Conservation (phyloP, 2,113 vertebrate species). For the Pteropus alecto region DNA sequence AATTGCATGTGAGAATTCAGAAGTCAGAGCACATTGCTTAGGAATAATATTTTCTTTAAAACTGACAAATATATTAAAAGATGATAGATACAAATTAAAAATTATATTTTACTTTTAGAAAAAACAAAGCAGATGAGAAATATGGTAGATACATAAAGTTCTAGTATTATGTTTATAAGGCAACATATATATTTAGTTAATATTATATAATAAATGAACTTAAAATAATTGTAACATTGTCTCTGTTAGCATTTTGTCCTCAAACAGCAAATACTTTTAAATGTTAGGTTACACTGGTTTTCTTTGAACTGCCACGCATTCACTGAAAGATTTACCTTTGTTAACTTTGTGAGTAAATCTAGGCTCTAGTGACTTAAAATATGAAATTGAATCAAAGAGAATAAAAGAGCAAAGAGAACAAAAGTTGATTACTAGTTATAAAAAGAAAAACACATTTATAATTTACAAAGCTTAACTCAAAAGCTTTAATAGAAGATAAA, state of each 20-base stretch:
- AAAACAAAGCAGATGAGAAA: background rate
- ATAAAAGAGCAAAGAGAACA: background rate
- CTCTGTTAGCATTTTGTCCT: background rate
- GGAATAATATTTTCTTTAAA: background rate
- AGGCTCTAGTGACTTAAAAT: background rate
- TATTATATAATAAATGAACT: background rate
- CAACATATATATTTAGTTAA: background rate
- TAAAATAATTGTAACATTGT: background rate
- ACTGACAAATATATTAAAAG: background rate
- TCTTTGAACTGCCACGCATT: background rate
- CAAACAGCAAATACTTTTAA: background rate
- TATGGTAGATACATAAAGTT: background rate
- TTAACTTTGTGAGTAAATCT: constrained; percentile 8
- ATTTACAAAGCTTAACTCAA: background rate
- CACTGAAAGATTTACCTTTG: background rate
- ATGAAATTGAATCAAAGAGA: background rate
- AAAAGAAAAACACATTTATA: background rate
- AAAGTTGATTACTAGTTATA: background rate
- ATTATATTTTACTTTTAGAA: background rate
- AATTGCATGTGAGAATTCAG: background rate
- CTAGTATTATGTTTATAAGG: background rate
- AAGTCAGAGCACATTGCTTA: background rate
- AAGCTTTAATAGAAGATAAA: background rate
- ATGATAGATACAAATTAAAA: background rate
- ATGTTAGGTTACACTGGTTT: background rate